Conservation (phyloP, 1,140 invertebrate genomes). For the Andrena cerasifolii region DNA sequence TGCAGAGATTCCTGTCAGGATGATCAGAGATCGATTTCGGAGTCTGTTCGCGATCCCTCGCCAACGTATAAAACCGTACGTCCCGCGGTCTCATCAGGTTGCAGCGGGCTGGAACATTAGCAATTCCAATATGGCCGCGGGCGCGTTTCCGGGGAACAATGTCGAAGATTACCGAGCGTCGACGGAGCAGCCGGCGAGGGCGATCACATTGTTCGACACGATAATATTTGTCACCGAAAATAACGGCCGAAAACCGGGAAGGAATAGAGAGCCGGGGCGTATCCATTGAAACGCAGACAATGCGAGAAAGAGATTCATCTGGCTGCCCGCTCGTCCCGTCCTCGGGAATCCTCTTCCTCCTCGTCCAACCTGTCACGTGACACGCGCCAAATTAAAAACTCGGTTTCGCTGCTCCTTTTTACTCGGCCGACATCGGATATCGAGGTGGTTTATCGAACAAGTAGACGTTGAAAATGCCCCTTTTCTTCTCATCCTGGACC, state of each 20-base stretch:
- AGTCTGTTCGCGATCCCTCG: constrained; percentile 53
- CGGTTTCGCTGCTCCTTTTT: constrained; percentile 76
- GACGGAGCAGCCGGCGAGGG: constrained; percentile 72
- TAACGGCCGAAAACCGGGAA: constrained; percentile 78
- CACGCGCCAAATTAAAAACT: constrained; percentile 82
- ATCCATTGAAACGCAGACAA: constrained; percentile 81
- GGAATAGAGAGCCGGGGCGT: constrained; percentile 75
- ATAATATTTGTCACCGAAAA: constrained; percentile 83
- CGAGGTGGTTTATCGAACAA: constrained; percentile 56
- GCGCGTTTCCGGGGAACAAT: constrained; percentile 78
- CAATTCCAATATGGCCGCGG: constrained; percentile 75
- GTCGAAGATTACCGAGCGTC: constrained; percentile 78
- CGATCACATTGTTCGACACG: constrained; percentile 82
- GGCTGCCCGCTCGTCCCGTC: constrained; percentile 71
- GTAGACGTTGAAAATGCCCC: neutral
- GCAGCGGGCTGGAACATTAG: constrained; percentile 66
- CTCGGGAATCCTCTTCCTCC: constrained; percentile 58
- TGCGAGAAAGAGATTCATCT: constrained; percentile 81
- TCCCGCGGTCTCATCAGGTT: constrained; percentile 51
- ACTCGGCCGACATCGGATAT: constrained; percentile 65
- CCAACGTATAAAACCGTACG: constrained; percentile 46
- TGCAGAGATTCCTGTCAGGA: neutral
- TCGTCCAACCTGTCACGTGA: constrained; percentile 77
- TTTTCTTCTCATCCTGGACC: neutral
- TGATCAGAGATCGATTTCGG: constrained; percentile 39